Conservation (phyloP, 2,888 invertebrate genomes). For the Linnaemya vulpina region DNA sequence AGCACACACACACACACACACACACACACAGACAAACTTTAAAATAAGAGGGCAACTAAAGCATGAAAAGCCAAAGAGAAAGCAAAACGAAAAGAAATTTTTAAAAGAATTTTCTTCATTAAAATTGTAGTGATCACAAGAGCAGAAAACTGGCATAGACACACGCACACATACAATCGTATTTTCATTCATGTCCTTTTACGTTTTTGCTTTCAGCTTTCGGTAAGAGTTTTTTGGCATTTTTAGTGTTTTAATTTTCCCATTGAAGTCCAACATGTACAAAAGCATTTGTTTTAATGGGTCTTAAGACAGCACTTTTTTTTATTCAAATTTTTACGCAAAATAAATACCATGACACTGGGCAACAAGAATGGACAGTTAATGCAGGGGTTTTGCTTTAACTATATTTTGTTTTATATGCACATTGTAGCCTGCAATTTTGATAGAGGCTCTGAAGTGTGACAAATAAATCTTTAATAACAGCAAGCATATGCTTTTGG, state of each 20-base stretch:
- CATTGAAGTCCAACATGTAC: conserved; percentile 36
- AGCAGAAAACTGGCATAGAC: conserved; percentile 43
- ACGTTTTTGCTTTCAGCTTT: not conserved
- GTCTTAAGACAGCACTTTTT: conserved; percentile 46
- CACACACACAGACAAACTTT: not conserved
- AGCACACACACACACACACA: conserved; percentile 24
- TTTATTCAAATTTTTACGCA: conserved; percentile 27
- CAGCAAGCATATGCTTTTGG: no score
- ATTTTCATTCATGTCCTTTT: conserved; percentile 30
- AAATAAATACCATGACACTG: conserved; percentile 38
- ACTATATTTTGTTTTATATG: no score
- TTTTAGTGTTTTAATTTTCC: conserved; percentile 40
- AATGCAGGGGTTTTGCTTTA: not conserved
- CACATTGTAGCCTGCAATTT: not conserved
- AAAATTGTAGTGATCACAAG: conserved; percentile 62
- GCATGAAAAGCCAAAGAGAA: not conserved
- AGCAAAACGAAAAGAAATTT: conserved; percentile 22
- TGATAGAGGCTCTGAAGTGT: no score
- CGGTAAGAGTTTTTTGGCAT: conserved; percentile 11
- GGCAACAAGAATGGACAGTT: conserved; percentile 15
- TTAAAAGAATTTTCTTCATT: conserved; percentile 60
- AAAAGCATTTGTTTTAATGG: conserved; percentile 54
- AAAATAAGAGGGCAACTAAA: conserved; percentile 19
- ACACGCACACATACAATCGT: not conserved
- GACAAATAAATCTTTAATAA: no score